Evolutionary conservation across 2,888 invertebrate genomes (phyloP).

Genomic region (Heliconius aoede): DNA sequence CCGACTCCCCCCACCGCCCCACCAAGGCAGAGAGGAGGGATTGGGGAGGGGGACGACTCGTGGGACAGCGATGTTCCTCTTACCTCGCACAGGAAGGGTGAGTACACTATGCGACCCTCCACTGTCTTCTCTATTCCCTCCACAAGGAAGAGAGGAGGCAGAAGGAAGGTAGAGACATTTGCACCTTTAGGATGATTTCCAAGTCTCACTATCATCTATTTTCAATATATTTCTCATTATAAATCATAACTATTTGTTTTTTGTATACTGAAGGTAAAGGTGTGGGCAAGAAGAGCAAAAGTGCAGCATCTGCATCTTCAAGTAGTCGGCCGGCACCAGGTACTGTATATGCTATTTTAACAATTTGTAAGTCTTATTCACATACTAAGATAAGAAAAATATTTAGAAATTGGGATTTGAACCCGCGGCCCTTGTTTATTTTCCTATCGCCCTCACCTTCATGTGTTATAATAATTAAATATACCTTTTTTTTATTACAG

Average conservation of each 20-base stretch:
- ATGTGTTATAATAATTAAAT: not conserved
- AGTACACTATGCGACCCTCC: not conserved
- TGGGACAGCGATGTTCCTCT: constrained; percentile 75
- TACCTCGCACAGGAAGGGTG: constrained; percentile 63
- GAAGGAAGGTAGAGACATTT: no score
- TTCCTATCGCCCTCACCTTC: no score
- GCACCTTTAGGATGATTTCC: not conserved
- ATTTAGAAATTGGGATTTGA: no score
- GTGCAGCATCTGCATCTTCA: constrained; percentile 56
- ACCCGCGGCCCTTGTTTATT: no score
- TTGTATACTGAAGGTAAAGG: constrained; percentile 68
- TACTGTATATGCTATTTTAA: constrained; percentile 20
- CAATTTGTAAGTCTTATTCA: no score
- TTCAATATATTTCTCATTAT: no score
- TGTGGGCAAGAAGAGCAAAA: constrained; percentile 75
- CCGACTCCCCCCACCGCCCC: not conserved
- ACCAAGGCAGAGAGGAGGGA: not conserved
- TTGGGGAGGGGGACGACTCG: constrained; percentile 53
- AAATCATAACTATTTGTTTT: not conserved
- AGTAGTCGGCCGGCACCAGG: constrained; percentile 51
- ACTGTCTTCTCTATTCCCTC: no score
- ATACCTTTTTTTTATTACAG: not conserved
- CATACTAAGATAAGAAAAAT: no score
- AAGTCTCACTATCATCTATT: not conserved
- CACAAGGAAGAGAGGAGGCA: no score